These are phyloP conservation scores for Onychomys arenicola DNA, from an alignment of 2,797 vertebrate species.

Conservation along the genomic window DNA sequence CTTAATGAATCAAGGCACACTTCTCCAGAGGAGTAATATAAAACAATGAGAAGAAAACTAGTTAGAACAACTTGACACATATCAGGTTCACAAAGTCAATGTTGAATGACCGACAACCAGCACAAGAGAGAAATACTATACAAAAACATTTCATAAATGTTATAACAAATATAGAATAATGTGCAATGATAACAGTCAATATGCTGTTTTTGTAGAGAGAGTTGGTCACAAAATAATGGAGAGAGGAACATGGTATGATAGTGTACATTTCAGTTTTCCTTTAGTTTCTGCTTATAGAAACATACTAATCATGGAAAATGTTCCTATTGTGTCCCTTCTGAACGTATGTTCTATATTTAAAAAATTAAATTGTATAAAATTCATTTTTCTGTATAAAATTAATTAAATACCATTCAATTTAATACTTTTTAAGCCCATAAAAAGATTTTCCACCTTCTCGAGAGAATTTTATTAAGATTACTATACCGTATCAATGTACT, in stretches of 20 bases:
- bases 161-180: neutral
- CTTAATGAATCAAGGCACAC: neutral
- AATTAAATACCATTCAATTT: neutral
- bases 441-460: neutral
- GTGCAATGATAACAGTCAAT: neutral
- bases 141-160: neutral
- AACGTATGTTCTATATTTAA: neutral
- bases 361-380: neutral
- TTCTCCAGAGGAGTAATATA: neutral
- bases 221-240: neutral
- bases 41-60: neutral
- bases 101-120: neutral
- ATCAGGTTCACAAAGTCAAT: neutral
- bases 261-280: constrained; percentile 16
- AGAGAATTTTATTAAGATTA: constrained; percentile 7
- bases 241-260: neutral
- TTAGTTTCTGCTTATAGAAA: neutral
- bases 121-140: neutral
- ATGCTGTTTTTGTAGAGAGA: neutral
- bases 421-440: neutral
- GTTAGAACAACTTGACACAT: neutral
- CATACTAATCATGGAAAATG: neutral
- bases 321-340: neutral
- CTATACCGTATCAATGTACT: neutral
- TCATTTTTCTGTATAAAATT: neutral